A percentile compares a stretch with the other conserved stretches of the same genome.
Conservation (phyloP, 2,113 vertebrate species). For the Labeo rohita region DNA sequence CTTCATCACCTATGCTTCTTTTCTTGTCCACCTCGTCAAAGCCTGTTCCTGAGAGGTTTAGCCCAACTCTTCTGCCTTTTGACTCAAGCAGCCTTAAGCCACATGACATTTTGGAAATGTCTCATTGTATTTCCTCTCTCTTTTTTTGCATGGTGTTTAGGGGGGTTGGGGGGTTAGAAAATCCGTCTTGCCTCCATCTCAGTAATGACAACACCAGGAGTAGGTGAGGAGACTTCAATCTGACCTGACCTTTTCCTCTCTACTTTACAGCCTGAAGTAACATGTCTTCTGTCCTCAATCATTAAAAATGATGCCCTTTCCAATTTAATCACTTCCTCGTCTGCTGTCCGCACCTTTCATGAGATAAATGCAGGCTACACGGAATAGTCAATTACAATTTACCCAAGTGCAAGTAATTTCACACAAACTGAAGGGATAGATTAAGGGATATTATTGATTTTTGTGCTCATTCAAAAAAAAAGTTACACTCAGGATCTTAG, state of each 20-base stretch:
- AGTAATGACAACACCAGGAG: constrained; percentile 42
- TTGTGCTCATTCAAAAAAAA: not conserved
- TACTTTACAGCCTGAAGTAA: constrained; percentile 47
- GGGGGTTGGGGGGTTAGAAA: constrained; percentile 28
- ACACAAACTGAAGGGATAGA: not conserved
- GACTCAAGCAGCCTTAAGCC: constrained; percentile 55
- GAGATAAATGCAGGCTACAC: constrained; percentile 21
- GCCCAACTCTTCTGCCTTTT: constrained; percentile 44
- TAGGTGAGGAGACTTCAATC: constrained; percentile 46
- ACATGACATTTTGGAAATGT: constrained; percentile 62
- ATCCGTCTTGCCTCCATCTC: constrained; percentile 34
- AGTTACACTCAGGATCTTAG: not conserved
- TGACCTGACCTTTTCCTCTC: constrained; percentile 55
- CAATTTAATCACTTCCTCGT: constrained; percentile 17
- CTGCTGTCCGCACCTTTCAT: not conserved
- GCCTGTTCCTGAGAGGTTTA: constrained; percentile 44
- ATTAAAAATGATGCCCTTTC: constrained; percentile 46
- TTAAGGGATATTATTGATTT: not conserved
- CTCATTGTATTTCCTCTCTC: constrained; percentile 51
- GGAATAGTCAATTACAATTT: not conserved
- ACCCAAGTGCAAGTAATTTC: not conserved
- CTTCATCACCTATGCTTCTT: constrained; percentile 49
- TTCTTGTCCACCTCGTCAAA: constrained; percentile 43
- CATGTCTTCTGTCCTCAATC: constrained; percentile 30
- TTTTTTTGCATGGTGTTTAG: constrained; percentile 28